These are phyloP conservation scores for Barypeithes pellucidus DNA, from an alignment of 2,888 invertebrate genomes.

Conservation along the genomic window DNA sequence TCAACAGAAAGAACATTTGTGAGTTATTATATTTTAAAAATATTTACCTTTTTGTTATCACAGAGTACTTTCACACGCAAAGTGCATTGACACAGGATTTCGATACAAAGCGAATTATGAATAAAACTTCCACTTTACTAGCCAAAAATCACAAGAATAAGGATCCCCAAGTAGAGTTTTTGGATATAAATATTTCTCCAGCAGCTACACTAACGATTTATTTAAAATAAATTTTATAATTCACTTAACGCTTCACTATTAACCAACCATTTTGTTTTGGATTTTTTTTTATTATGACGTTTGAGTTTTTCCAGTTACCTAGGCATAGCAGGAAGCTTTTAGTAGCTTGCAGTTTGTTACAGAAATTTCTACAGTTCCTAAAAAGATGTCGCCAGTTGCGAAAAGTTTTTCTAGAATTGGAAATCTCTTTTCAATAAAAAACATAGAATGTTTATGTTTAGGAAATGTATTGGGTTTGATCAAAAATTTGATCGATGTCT, in stretches of 20 bases:
- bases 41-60: slow-evolving; percentile 29
- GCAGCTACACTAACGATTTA: neutral
- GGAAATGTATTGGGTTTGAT: too few relatives aligned
- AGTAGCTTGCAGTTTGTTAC: too few relatives aligned
- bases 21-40: too few relatives aligned
- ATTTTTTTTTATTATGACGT: neutral
- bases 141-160: slow-evolving; percentile 10
- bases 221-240: slow-evolving; percentile 9
- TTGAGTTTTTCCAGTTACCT: neutral
- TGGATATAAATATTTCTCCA: slow-evolving; percentile 1
- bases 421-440: too few relatives aligned
- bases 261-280: slow-evolving; percentile 25
- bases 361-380: too few relatives aligned
- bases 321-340: too few relatives aligned
- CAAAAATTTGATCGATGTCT: too few relatives aligned
- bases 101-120: slow-evolving; percentile 38
- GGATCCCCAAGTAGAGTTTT: neutral
- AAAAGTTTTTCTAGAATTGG: too few relatives aligned
- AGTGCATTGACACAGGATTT: slow-evolving; percentile 42
- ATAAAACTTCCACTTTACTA: slow-evolving; percentile 29
- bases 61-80: slow-evolving; percentile 40
- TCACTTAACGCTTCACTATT: slow-evolving; percentile 7
- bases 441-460: too few relatives aligned
- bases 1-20: too few relatives aligned
- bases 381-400: too few relatives aligned